Percentiles rank a stretch among this genome's conserved stretches.
phyloP scores from a whole-genome alignment of 2,888 invertebrate genomes.

The Patella caerulea region DNA sequence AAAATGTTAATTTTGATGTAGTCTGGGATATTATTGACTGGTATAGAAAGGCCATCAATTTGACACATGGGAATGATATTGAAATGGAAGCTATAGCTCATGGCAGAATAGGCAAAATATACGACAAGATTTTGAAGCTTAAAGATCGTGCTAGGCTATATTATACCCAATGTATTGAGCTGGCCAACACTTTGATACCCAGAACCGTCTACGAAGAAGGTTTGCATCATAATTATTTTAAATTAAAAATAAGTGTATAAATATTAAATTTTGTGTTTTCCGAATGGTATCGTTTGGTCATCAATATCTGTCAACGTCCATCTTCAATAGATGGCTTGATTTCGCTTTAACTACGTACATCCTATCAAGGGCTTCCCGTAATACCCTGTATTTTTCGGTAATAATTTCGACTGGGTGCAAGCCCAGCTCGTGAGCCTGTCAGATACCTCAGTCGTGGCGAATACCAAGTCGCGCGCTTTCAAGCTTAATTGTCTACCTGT shows the following conservation, averaged over 20 bases:
- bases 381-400: too few relatives aligned
- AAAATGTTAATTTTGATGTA: conserved; percentile 51
- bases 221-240: conserved; percentile 8
- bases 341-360: neutral
- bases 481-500: too few relatives aligned
- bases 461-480: too few relatives aligned
- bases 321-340: neutral
- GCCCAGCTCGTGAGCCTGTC: too few relatives aligned
- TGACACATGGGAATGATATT: conserved; percentile 40
- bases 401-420: too few relatives aligned
- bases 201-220: conserved; percentile 37
- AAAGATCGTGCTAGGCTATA: conserved; percentile 46
- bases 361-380: too few relatives aligned
- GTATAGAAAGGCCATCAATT: conserved; percentile 43
- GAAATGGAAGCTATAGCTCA: conserved; percentile 49
- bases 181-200: conserved; percentile 45
- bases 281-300: too few relatives aligned
- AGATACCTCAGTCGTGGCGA: too few relatives aligned
- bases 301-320: neutral
- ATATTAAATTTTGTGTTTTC: too few relatives aligned
- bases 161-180: conserved; percentile 40
- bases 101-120: conserved; percentile 44
- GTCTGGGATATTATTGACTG: conserved; percentile 54
- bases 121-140: conserved; percentile 47
- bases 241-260: neutral